Evolutionary conservation across 2,888 invertebrate genomes (phyloP).

Genomic region (Malthinus seriepunctatus): DNA sequence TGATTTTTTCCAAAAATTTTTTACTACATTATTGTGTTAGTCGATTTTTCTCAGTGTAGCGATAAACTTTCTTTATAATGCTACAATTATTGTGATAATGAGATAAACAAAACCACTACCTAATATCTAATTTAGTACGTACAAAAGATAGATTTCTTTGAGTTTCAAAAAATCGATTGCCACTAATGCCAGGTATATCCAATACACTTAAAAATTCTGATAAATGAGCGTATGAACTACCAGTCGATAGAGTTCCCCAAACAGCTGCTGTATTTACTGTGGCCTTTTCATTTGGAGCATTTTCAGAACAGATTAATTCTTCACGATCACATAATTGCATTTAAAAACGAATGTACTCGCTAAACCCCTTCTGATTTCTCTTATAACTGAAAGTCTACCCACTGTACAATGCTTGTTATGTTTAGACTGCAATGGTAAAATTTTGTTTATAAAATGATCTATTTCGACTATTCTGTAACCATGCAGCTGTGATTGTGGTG

Average conservation of each 20-base stretch:
- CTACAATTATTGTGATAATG: no score
- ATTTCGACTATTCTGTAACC: not conserved
- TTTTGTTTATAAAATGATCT: not conserved
- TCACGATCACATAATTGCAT: not conserved
- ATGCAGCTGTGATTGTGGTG: no score
- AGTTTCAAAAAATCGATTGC: not conserved
- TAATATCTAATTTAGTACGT: no score
- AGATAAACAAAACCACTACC: no score
- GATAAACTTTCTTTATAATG: not conserved
- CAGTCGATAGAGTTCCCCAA: slow-evolving; percentile 23
- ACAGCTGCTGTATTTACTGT: slow-evolving; percentile 3
- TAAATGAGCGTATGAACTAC: slow-evolving; percentile 18
- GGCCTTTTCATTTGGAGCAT: not conserved
- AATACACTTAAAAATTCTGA: slow-evolving; percentile 11
- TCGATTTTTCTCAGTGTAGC: no score
- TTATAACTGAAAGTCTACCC: no score
- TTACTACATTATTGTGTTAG: no score
- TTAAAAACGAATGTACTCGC: not conserved
- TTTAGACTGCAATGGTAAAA: not conserved
- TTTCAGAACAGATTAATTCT: not conserved
- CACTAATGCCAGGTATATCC: not conserved
- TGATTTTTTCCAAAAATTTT: no score
- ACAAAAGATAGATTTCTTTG: not conserved
- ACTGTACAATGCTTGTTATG: not conserved
- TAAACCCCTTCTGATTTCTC: no score